Evolutionary conservation across 2,113 vertebrate species (phyloP), one percentile per base, ranked within the genome.

Genomic region (Atractosteus spatula): DNA sequence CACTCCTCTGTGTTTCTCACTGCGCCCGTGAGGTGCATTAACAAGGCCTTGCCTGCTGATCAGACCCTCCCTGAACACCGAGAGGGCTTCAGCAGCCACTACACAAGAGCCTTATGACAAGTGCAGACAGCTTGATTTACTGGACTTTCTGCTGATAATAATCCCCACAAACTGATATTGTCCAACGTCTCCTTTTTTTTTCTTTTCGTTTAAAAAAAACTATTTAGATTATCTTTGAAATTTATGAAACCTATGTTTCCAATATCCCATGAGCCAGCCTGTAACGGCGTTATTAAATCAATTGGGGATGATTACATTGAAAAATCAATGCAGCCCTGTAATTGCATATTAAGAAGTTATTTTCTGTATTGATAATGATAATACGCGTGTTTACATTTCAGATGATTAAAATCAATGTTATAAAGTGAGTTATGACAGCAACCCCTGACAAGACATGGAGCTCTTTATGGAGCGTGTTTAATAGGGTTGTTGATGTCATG

Each of bases 321-420:
- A 91, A 94, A 94, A 96, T 96, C 95, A 94, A 96, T 96, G 92
- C 78, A 84, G 83, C 82, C 81, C 87, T 86, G 93, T 97, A 95
- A 96, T 96, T 96, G 94, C 93, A 93, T 95, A 96, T 96, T 96
- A 96, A 93, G 91, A 88, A 91, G 83, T 94, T 94, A 94, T 93
- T 93, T 95, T 94, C 90, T 85, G 91, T 91, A 92, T 89, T 89
- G 94, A 91, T 95, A 94, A 94, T 95, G 94, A 94, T 95, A 95
- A 96, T 94, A 94, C 88, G 91, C 86, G 72, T 94, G 93, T 96
- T 95, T 96, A 94, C 93, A 94, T 94, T 95, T 87, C 88, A 68
- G 10, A 83, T 92, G 91, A 93, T 95, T 94, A 92, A 94, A 95
- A 92, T 92, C 92, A 92, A 93, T 89, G 91, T 84, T 74, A 80